Evolutionary conservation across 2,888 invertebrate genomes (phyloP).

Genomic region (Syrphus vitripennis): DNA sequence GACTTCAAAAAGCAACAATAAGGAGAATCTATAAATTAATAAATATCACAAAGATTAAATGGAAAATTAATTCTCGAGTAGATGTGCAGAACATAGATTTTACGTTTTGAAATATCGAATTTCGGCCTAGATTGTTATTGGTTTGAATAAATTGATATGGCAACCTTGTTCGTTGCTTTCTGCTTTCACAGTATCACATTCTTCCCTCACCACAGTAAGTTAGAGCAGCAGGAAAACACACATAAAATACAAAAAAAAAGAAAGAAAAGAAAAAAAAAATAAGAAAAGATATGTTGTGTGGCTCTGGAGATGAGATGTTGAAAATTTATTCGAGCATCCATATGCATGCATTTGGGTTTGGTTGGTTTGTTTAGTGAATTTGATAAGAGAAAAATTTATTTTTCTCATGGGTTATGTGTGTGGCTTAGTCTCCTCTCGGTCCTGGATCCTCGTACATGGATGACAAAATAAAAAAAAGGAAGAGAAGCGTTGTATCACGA

Average conservation of each 20-base stretch:
- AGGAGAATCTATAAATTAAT: no score
- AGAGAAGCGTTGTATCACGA: neutral
- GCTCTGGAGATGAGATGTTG: slow-evolving; percentile 69
- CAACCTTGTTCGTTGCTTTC: neutral
- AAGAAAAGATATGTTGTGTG: slow-evolving; percentile 16
- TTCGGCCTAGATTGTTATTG: no score
- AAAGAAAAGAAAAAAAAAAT: neutral
- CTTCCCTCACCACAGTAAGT: neutral
- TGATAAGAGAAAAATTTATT: slow-evolving; percentile 69
- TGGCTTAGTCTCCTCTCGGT: no score
- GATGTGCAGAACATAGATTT: no score
- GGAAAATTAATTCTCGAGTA: no score
- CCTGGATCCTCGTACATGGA: neutral
- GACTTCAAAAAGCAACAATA: neutral
- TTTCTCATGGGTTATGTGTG: slow-evolving; percentile 51
- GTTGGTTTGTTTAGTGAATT: slow-evolving; percentile 68
- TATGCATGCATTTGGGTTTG: slow-evolving; percentile 69
- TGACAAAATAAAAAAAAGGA: neutral
- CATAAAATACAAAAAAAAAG: neutral
- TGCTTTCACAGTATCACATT: neutral
- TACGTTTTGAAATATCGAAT: no score
- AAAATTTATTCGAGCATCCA: slow-evolving; percentile 70
- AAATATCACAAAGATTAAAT: no score
- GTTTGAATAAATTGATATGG: no score
- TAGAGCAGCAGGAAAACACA: neutral